Conservation (phyloP, 2,797 vertebrate species). For the Acanthis flammea region DNA sequence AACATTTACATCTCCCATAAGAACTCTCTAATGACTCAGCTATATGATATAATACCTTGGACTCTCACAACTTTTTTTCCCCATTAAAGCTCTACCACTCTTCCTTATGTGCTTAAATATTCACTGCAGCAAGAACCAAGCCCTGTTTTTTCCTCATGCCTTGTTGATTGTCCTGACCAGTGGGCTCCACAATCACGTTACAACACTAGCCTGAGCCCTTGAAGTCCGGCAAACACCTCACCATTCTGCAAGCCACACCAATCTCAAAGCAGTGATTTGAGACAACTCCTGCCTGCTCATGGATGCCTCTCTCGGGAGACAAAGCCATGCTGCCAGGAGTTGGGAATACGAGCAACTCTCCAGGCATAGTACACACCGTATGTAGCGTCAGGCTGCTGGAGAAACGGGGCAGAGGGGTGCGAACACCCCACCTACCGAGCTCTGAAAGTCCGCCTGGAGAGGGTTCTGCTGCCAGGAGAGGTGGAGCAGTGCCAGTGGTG, state of each 20-base stretch:
- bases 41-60: constrained; percentile 1
- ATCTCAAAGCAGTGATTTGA: not conserved
- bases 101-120: not conserved
- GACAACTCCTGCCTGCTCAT: not conserved
- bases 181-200: not conserved
- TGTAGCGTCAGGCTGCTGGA: not conserved
- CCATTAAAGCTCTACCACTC: not conserved
- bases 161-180: not conserved
- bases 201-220: not conserved
- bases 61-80: not conserved
- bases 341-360: not conserved
- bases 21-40: constrained; percentile 53
- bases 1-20: constrained; percentile 37
- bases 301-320: not conserved
- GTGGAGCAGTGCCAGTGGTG: fast-evolving
- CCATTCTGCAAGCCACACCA: not conserved
- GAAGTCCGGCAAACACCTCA: not conserved
- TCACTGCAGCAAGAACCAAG: not conserved
- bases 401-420: not conserved
- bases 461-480: not conserved
- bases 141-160: not conserved
- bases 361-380: too few relatives aligned
- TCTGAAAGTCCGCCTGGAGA: not conserved
- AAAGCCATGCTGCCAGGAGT: not conserved
- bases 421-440: fast-evolving